A percentile compares a stretch with the other conserved stretches of the same genome.
Evolutionary conservation across 2,797 vertebrate species (phyloP).

Genomic region (Rhodeus uyekii): DNA sequence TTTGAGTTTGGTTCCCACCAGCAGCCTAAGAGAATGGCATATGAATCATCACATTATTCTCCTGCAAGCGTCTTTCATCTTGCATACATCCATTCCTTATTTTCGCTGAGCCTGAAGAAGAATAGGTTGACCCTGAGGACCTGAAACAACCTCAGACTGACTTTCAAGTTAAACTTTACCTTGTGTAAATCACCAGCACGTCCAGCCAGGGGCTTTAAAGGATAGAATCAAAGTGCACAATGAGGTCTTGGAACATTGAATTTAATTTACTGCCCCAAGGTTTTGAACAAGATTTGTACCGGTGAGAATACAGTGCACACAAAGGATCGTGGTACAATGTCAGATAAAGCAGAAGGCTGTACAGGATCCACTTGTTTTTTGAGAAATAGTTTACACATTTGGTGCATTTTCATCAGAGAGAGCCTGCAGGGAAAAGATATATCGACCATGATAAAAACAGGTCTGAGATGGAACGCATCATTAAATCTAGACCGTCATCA

Average conservation of each 20-base stretch:
- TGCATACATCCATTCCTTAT: background rate
- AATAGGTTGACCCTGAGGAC: background rate
- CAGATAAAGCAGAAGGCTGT: constrained; percentile 16
- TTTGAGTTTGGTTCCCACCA: constrained; percentile 50
- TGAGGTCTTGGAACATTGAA: constrained; percentile 11
- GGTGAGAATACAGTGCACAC: background rate
- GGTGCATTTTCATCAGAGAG: background rate
- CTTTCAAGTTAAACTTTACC: constrained; percentile 20
- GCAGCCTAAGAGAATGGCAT: constrained; percentile 10
- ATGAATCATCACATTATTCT: constrained; percentile 3
- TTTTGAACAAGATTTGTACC: background rate
- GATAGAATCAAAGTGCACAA: constrained; percentile 23
- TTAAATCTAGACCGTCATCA: constrained; percentile 29
- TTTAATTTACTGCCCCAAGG: constrained; percentile 1
- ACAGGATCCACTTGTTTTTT: constrained; percentile 29
- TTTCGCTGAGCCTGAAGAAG: background rate
- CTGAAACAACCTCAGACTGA: background rate
- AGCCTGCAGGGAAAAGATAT: constrained; percentile 6
- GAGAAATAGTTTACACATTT: constrained; percentile 25
- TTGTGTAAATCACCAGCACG: background rate
- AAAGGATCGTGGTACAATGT: background rate
- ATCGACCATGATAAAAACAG: constrained; percentile 40
- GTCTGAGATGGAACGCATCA: constrained; percentile 4
- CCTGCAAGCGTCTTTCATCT: constrained; percentile 30
- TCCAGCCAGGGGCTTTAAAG: constrained; percentile 6